phyloP scores from a whole-genome alignment of 2,888 invertebrate genomes.

The Dusona sp. region DNA sequence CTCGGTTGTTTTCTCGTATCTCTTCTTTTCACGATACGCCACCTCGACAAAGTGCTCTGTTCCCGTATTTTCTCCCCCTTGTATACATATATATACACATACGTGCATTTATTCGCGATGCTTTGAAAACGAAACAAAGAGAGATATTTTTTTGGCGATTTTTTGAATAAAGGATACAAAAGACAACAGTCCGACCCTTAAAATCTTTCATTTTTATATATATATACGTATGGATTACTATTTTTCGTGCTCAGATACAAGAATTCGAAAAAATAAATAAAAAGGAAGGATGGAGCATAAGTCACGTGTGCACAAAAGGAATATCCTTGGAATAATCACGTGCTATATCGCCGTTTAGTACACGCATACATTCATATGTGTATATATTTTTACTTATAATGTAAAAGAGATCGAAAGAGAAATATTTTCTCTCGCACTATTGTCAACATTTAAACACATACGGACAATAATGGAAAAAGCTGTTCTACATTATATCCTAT shows the following conservation, averaged over 20 bases:
- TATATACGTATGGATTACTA: not conserved
- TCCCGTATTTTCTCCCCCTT: not conserved
- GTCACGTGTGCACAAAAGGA: not conserved
- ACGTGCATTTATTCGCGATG: not conserved
- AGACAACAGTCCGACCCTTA: not conserved
- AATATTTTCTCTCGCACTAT: not conserved
- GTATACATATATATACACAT: not conserved
- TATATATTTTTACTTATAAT: not conserved
- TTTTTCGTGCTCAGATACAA: not conserved
- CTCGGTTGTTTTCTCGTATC: slow-evolving; percentile 7
- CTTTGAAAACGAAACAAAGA: not conserved
- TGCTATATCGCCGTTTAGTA: not conserved
- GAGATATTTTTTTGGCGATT: not conserved
- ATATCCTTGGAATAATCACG: not conserved
- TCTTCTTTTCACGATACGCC: slow-evolving; percentile 7
- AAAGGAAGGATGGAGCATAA: too few relatives aligned
- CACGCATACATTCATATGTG: not conserved
- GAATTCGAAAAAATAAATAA: not conserved
- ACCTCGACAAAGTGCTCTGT: slow-evolving; percentile 6
- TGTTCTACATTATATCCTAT: not conserved
- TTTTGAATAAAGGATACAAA: not conserved
- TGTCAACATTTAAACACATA: not conserved
- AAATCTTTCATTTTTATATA: not conserved
- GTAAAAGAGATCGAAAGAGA: not conserved
- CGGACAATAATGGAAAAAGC: not conserved